Base-by-base conservation (phyloP, 2,797 vertebrate species). In the Siniperca obscura region DNA sequence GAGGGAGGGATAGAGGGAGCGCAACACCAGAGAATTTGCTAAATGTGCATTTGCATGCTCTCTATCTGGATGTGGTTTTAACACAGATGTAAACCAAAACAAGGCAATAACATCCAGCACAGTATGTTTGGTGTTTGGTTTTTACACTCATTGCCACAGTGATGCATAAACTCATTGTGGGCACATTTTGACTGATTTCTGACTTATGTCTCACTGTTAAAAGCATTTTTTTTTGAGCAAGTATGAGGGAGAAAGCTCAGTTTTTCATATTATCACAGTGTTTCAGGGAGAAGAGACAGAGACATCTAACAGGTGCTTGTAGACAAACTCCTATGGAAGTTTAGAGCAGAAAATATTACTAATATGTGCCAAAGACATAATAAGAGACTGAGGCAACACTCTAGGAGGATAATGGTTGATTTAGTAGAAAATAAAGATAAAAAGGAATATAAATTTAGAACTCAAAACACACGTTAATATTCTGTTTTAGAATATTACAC, bases 21-120 rank as follows among this genome's bases (percentile, higher is more conserved):
- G 36, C 30, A 21, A 60, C 76, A 81, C 65, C 46, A 81, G 70
- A 86, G 84, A 61, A 90, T 85, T 90, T 82, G 76, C 80, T 78
- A 88, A 90, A 77, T 78, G 68, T 25, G 22, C 10, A 83, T 90
- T 86, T 85, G 74, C 86, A 87, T 76, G 82, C 22, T 57, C 13
- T 22, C 21, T 75, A 62, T 87, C 68, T 86, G 81, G 60, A 75
- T 85, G 81, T 76, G 83, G 83, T 70, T 80, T 81, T 12, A 61
- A 83, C 78, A 88, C 17, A 75, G 25, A 82, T 64, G 70, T 10
- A 60, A 80, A 79, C 57, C 70, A 85, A 76, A 86, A 80, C 46
- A 75, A 57, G 48, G 40, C 44, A 86, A 65, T 21, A 78, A 67
- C 72, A 74, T 65, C 42, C 60, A 78, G 40, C n/a, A 40, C 66